phyloP scores from a whole-genome alignment of 2,797 vertebrate genomes.

The Chromis chromis region DNA sequence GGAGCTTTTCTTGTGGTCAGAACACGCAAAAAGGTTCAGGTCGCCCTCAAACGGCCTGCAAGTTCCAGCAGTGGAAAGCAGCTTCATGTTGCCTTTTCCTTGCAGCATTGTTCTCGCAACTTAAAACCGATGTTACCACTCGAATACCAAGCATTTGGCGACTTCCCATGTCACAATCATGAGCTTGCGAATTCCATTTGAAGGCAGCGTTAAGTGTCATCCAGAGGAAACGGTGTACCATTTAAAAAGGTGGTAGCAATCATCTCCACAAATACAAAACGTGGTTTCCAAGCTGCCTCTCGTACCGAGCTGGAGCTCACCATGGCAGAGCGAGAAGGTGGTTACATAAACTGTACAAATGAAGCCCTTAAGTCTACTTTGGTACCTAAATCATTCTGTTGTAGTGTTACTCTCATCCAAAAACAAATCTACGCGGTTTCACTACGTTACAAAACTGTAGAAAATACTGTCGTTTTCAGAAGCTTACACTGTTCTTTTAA shows the following conservation, averaged over 20 bases:
- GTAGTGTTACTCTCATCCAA: constrained; percentile 46
- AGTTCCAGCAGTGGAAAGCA: too few relatives aligned
- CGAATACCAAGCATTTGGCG: too few relatives aligned
- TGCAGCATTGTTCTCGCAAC: too few relatives aligned
- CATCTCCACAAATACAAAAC: neutral
- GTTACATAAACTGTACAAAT: constrained; percentile 28
- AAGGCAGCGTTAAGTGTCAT: neutral
- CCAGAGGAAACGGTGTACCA: constrained; percentile 49
- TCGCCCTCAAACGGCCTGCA: too few relatives aligned
- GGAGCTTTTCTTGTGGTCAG: too few relatives aligned
- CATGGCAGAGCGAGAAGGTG: constrained; percentile 2
- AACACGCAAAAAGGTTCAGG: too few relatives aligned
- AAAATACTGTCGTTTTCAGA: constrained; percentile 54
- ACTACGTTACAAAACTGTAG: constrained; percentile 58
- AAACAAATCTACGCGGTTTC: constrained; percentile 50
- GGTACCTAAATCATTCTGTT: constrained; percentile 52
- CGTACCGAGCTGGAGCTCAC: constrained; percentile 53
- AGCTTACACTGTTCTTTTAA: neutral
- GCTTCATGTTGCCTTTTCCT: too few relatives aligned
- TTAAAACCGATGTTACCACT: too few relatives aligned
- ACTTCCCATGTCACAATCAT: too few relatives aligned
- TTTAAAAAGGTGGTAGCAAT: constrained; percentile 4
- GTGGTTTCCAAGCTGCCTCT: constrained; percentile 32
- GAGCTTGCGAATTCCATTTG: too few relatives aligned
- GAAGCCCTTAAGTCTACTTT: constrained; percentile 40